These are phyloP conservation scores for Fundulus diaphanus DNA, from an alignment of 2,797 vertebrate genomes.

Conservation along the genomic window DNA sequence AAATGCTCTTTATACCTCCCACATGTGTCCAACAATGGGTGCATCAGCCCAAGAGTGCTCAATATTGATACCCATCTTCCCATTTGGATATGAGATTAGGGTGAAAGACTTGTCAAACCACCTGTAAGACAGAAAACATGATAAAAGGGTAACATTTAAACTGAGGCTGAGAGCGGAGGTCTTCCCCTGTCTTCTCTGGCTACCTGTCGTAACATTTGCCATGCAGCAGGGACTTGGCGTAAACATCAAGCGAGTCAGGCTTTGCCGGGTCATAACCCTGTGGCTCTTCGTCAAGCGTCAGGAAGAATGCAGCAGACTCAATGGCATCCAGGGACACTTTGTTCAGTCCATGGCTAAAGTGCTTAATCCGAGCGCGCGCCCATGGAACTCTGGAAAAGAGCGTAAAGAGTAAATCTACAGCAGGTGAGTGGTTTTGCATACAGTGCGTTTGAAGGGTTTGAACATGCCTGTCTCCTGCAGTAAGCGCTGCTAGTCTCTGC, in stretches of 20 bases:
- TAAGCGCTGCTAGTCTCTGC: slow-evolving; percentile 87
- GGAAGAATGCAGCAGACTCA: slow-evolving; percentile 91
- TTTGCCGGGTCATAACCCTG: slow-evolving; percentile 77
- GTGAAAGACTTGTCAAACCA: slow-evolving; percentile 98
- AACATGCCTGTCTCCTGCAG: slow-evolving; percentile 89
- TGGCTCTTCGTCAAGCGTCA: slow-evolving; percentile 87
- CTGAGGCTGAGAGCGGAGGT: not conserved
- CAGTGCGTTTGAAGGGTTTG: not conserved
- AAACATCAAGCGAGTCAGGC: slow-evolving; percentile 83
- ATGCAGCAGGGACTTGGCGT: slow-evolving; percentile 93
- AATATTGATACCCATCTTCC: slow-evolving; percentile 89
- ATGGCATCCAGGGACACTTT: slow-evolving; percentile 85
- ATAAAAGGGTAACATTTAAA: not conserved
- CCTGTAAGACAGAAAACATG: slow-evolving; percentile 65
- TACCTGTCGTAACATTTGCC: slow-evolving; percentile 93
- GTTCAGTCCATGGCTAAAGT: slow-evolving; percentile 87
- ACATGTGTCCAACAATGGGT: slow-evolving; percentile 92
- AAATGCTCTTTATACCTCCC: slow-evolving; percentile 85
- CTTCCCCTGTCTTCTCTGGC: not conserved
- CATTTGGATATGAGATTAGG: slow-evolving; percentile 89
- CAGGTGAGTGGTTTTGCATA: not conserved
- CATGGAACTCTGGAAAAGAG: slow-evolving; percentile 83
- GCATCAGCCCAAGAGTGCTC: slow-evolving; percentile 97
- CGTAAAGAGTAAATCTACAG: not conserved
- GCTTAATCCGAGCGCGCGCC: slow-evolving; percentile 86